Evolutionary conservation across 35 echinoderm and acorn worm genomes (phyloP), one percentile per base, ranked within the genome.

Genomic region (Lytechinus pictus): DNA sequence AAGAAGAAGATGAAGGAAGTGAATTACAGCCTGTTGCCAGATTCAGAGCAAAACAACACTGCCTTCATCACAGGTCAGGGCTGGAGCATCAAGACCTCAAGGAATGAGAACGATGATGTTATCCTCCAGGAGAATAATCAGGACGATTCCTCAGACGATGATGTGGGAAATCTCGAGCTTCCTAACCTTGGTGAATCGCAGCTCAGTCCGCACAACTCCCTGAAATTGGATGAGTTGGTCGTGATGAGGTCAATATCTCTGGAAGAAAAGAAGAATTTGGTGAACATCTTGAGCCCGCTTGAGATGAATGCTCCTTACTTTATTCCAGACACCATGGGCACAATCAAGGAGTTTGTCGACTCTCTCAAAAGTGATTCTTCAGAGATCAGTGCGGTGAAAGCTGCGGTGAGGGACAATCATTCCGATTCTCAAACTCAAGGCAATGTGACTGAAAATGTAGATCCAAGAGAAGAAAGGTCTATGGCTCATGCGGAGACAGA

Each of bases 1-100:
- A 94, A 89, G 86, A 94, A 27, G 54, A 88, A 55, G 51, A 51
- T 57, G 53, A 94, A 60, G 29, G 12, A 95, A 28, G 95, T 72
- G 6, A 87, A 96, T 86, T 28, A 97, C n/a, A 97, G 92, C 27
- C 60, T 98, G 9, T n/a, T 99, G 44, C 95, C 91, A 24, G 97
- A 99, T 9, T 91, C 86, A 29, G 98, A 99, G 52, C 71, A 89
- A n/a, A 95, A 95, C n/a, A 98, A 86, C 9, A 98, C 96, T 57
- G 98, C 98, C 6, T 99, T 99, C 94, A 98, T 99, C 28, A 96
- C 97, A 21, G 98, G 98, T 27, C 95, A 98, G 60, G 98, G 98
- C 44, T 99, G 98, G 98, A 96, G 98, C 33, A 99, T 99, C 53
- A 97, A 98, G 94, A 99, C 98, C 1, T 71, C 92, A 11, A 52